A percentile compares a stretch with the other conserved stretches of the same genome.
These are phyloP conservation scores for Spea bombifrons DNA, from an alignment of 2,113 vertebrate genomes.

Conservation along the genomic window DNA sequence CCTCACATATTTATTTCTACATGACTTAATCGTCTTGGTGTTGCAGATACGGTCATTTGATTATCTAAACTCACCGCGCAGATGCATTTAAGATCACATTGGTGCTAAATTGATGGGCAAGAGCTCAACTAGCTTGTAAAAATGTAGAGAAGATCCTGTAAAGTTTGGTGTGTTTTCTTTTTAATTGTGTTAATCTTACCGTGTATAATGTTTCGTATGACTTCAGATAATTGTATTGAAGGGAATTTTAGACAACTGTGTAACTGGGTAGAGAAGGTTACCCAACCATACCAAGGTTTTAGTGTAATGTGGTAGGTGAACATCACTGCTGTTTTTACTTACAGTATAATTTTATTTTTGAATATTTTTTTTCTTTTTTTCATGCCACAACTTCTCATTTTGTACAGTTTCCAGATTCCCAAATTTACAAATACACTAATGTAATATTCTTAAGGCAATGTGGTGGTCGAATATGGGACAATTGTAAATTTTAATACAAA, in stretches of 20 bases:
- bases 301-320: too few relatives aligned
- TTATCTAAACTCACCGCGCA: neutral
- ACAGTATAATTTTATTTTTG: conserved; percentile 49
- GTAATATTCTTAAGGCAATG: conserved; percentile 59
- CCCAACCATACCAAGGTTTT: neutral
- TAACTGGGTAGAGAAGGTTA: neutral
- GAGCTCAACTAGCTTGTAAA: conserved; percentile 65
- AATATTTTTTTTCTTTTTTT: too few relatives aligned
- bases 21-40: neutral
- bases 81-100: conserved; percentile 51
- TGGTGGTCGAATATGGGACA: conserved; percentile 57
- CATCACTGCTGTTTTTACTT: conserved; percentile 35
- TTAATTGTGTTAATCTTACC: conserved; percentile 59
- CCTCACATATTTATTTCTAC: conserved; percentile 25
- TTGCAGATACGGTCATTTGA: neutral
- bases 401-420: conserved; percentile 55
- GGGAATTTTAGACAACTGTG: neutral
- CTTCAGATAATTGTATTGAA: neutral
- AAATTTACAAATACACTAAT: conserved; percentile 57
- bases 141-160: conserved; percentile 67
- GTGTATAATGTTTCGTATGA: conserved; percentile 1
- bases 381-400: conserved; percentile 44
- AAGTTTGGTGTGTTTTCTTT: conserved; percentile 58
- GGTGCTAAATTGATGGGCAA: conserved; percentile 64
- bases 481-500: conserved; percentile 49